phyloP scores from a whole-genome alignment of 2,888 invertebrate genomes.

The Archips xylosteana region DNA sequence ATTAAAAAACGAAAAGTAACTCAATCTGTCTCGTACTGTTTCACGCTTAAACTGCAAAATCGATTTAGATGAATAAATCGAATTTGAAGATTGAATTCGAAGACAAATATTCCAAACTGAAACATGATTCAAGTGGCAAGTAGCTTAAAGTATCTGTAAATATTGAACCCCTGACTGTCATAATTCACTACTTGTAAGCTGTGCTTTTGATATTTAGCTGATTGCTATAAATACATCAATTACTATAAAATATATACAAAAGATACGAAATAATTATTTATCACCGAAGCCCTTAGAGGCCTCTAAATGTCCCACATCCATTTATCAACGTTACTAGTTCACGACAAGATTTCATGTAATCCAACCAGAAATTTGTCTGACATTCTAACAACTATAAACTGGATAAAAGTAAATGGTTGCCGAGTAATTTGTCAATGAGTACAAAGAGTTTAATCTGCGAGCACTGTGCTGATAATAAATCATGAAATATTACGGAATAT shows the following conservation, averaged over 20 bases:
- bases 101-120: too few species aligned
- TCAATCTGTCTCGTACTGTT: too few species aligned
- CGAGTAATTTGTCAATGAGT: conserved; percentile 76
- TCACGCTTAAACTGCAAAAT: too few species aligned
- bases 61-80: too few species aligned
- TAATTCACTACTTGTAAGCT: not conserved
- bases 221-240: not conserved
- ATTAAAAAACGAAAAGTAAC: too few species aligned
- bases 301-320: conserved; percentile 28
- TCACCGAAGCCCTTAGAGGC: conserved; percentile 14
- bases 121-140: too few species aligned
- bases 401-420: conserved; percentile 72
- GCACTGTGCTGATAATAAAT: conserved; percentile 49
- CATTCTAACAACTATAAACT: conserved; percentile 53
- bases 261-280: conserved; percentile 25
- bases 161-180: not conserved
- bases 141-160: not conserved
- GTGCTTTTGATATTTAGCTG: conserved; percentile 13
- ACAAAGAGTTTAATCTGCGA: conserved; percentile 74
- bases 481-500: conserved; percentile 38
- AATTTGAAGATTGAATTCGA: too few species aligned
- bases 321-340: conserved; percentile 35
- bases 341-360: conserved; percentile 36
- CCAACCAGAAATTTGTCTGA: conserved; percentile 38
- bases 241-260: conserved; percentile 14